Evolutionary conservation across 2,113 vertebrate genomes (phyloP).

Genomic region (Colistium nudipinnis): DNA sequence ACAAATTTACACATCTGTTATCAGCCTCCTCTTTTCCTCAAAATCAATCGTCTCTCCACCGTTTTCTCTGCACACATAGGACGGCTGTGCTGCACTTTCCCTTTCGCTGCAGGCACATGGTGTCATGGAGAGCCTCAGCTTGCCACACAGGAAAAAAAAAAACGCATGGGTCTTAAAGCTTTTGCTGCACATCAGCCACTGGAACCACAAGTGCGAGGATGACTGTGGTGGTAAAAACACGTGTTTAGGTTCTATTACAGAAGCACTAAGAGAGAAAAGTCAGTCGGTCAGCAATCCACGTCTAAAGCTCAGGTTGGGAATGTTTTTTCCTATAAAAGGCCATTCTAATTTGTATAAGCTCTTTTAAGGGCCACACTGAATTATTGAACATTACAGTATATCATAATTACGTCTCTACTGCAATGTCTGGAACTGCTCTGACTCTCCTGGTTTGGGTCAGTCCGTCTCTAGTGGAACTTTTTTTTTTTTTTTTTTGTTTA

Average conservation of each 20-base stretch:
- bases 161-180: not conserved
- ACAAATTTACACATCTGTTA: constrained; percentile 73
- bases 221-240: constrained; percentile 6
- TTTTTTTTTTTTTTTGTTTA: too few species aligned
- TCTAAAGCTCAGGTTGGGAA: not conserved
- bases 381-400: too few species aligned
- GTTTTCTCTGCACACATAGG: constrained; percentile 54
- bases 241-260: not conserved
- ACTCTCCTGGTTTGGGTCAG: not conserved
- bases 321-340: not conserved
- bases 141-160: not conserved
- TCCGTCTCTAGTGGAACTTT: not conserved
- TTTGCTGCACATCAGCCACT: not conserved
- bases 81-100: constrained; percentile 28
- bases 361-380: not conserved
- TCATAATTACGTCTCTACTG: not conserved
- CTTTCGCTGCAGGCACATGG: constrained; percentile 11
- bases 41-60: constrained; percentile 69
- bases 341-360: not conserved
- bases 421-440: not conserved
- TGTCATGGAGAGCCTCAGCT: constrained; percentile 8
- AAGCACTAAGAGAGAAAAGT: not conserved
- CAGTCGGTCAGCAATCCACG: not conserved
- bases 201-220: not conserved
- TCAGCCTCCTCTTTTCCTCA: constrained; percentile 64